Evolutionary conservation across 2,797 vertebrate species (phyloP), one percentile per base, ranked within the genome.

Genomic region (Lithobates pipiens): DNA sequence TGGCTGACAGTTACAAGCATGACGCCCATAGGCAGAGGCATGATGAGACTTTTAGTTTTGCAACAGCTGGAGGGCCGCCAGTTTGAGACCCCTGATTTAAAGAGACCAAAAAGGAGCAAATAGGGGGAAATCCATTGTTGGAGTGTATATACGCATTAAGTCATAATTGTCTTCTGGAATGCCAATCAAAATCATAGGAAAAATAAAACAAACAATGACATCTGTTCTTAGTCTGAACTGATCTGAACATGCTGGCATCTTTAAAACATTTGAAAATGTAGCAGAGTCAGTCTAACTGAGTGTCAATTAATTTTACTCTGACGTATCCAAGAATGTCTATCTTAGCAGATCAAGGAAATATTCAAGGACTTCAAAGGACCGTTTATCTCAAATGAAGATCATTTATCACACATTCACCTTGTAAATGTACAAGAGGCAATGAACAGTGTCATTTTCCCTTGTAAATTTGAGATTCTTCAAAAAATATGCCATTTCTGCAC

Each of bases 381-480:
- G 42, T 71, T 71, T 71, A 71, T 71, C 34, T 71, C 34, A 42
- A 71, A 39, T 71, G 36, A 71, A 39, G 23, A 61, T 61, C 21
- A 23, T 61, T 61, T 61, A 61, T 61, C 21, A n/a, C 54, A 61
- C 54, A 61, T 61, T 36, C 6, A 18, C 34, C 34, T 71, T 71
- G 32, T 10, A 10, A 71, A 39, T 71, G 34, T 39, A 71, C 34
- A 71, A 71, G 34, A 71, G 36, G 34, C 69, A 71, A 71, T 71
- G 32, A 39, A 39, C 18, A 71, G 69, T 71, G 69, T 34, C 69
- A 71, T 39, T 36, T 71, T 8, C 4, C 8, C 7, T 61, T 6
- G 21, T 61, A 61, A 61, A n/a, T 21, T 61, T 61, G 15, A 54
- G 50, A 54, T 3, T 6, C 50, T 54, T 54, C 5, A 18, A 3